These are phyloP conservation scores for Drosophila bifasciata DNA, from an alignment of 1,140 invertebrate species.

Conservation along the genomic window DNA sequence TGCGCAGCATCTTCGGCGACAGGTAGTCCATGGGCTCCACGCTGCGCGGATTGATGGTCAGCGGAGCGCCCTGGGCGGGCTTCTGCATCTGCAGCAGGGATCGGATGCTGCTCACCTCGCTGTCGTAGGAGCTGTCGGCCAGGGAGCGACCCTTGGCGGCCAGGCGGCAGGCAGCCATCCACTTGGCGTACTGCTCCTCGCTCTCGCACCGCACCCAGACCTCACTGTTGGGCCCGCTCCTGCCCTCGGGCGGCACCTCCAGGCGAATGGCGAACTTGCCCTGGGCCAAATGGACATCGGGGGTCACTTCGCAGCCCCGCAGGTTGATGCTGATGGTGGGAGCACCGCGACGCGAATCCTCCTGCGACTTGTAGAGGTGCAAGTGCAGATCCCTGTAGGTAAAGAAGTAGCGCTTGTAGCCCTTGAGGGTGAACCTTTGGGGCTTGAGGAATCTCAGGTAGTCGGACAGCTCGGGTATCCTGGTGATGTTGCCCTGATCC, in stretches of 20 bases:
- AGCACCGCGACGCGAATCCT: constrained; percentile 89
- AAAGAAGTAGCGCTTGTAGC: constrained; percentile 95
- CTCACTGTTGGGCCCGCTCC: constrained; percentile 89
- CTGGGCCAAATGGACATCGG: constrained; percentile 96
- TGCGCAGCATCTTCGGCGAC: constrained; percentile 93
- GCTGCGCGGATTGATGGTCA: constrained; percentile 89
- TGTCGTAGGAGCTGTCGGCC: constrained; percentile 96
- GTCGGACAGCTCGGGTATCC: constrained; percentile 94
- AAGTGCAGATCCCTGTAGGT: constrained; percentile 92
- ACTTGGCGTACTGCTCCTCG: constrained; percentile 98
- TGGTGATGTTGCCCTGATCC: constrained; percentile 90
- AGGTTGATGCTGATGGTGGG: constrained; percentile 89
- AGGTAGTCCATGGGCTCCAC: constrained; percentile 96
- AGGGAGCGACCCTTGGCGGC: constrained; percentile 97
- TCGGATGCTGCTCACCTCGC: constrained; percentile 94
- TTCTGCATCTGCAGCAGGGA: constrained; percentile 96
- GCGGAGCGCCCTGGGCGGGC: constrained; percentile 89
- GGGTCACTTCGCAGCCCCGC: constrained; percentile 97
- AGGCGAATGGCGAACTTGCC: constrained; percentile 97
- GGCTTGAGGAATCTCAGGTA: constrained; percentile 94
- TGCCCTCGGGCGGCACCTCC: constrained; percentile 95
- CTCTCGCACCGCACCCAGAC: constrained; percentile 97
- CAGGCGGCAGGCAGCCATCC: constrained; percentile 98
- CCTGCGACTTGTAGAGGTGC: constrained; percentile 85
- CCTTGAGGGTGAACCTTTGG: constrained; percentile 94